These are phyloP conservation scores for Netelia virgata DNA, from an alignment of 2,888 invertebrate species.

Conservation along the genomic window DNA sequence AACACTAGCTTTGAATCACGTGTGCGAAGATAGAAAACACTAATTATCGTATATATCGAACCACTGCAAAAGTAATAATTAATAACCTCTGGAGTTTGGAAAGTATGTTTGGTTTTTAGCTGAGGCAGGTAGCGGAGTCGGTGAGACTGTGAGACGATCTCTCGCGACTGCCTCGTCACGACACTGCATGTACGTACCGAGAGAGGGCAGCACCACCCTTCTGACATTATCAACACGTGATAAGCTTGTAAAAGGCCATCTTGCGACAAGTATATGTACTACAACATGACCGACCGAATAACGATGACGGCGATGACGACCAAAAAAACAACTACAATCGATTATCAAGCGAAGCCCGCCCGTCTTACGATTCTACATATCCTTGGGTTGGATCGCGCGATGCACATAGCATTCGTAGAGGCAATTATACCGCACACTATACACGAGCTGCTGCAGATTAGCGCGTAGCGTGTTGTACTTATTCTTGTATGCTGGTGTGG, in stretches of 20 bases:
- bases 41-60: too few relatives aligned
- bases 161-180: too few relatives aligned
- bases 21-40: too few relatives aligned
- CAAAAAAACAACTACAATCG: background rate
- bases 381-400: background rate
- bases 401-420: background rate
- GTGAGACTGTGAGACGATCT: too few relatives aligned
- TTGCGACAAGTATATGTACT: background rate
- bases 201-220: too few relatives aligned
- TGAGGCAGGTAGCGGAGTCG: too few relatives aligned
- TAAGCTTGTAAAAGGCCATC: background rate
- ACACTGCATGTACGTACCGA: too few relatives aligned
- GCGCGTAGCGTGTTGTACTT: background rate
- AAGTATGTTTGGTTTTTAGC: too few relatives aligned
- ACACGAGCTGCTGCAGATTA: constrained; percentile 7
- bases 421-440: constrained; percentile 8
- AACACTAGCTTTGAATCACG: background rate
- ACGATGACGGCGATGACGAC: background rate
- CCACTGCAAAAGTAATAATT: too few relatives aligned
- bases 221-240: background rate
- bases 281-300: background rate
- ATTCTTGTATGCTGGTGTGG: background rate
- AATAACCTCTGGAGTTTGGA: too few relatives aligned
- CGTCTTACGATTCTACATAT: constrained; percentile 22
- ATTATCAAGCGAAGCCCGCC: background rate